Conservation (phyloP, 1,140 invertebrate species). For the Reticulitermes speratus region DNA sequence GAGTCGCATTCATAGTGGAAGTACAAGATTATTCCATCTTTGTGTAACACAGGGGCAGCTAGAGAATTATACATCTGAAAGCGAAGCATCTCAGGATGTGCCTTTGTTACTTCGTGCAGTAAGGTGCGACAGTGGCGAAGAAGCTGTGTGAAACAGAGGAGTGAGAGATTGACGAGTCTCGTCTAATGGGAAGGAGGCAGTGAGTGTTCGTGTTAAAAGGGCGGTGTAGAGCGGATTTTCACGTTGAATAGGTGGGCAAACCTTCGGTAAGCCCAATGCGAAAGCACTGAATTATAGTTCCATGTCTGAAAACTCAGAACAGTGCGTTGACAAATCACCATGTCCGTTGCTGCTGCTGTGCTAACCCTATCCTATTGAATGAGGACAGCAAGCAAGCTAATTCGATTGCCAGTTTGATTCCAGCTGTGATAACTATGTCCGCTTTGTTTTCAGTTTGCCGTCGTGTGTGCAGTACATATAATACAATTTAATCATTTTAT, state of each 20-base stretch:
- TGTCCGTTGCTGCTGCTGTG: too few species aligned
- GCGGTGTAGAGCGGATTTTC: background rate
- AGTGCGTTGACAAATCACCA: too few species aligned
- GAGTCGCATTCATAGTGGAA: background rate
- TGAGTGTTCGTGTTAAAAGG: background rate
- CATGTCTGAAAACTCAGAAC: background rate
- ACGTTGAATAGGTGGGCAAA: background rate
- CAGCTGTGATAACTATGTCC: too few species aligned
- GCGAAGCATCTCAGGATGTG: background rate
- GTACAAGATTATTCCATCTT: background rate
- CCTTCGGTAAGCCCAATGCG: background rate
- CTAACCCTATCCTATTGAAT: too few species aligned
- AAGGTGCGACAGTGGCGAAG: background rate
- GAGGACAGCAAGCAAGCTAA: too few species aligned
- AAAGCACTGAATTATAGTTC: background rate
- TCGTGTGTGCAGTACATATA: too few species aligned
- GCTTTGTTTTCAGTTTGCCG: too few species aligned
- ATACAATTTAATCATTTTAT: too few species aligned
- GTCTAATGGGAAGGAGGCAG: background rate
- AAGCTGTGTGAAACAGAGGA: too few species aligned
- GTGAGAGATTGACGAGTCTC: too few species aligned
- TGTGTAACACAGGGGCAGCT: background rate
- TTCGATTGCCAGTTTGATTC: too few species aligned
- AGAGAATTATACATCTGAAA: background rate
- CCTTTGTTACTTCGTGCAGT: background rate